A percentile compares a stretch with the other conserved stretches of the same genome.
Evolutionary conservation across 92 coral and sea anemone species (phyloP).

Genomic region (Meandrina meandrites): DNA sequence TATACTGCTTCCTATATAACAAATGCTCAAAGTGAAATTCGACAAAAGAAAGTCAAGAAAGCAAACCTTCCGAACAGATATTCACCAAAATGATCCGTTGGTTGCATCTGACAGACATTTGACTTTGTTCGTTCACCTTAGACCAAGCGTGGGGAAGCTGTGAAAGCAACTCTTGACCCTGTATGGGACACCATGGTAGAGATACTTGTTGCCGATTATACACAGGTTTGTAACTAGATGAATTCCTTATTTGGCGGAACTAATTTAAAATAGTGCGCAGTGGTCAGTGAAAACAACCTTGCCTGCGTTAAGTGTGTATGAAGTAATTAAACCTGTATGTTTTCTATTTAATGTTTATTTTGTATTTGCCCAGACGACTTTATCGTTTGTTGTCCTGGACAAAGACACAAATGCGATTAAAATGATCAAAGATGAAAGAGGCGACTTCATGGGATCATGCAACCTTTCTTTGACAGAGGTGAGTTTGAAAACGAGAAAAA

Average conservation of each 20-base stretch:
- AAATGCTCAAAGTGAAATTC: too few relatives aligned
- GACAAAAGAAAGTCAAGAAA: too few relatives aligned
- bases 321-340: too few relatives aligned
- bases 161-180: conserved; percentile 71
- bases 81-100: too few relatives aligned
- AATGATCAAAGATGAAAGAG: conserved; percentile 68
- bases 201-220: conserved; percentile 70
- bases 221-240: conserved; percentile 48
- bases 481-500: not conserved
- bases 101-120: too few relatives aligned
- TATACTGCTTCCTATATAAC: too few relatives aligned
- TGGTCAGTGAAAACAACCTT: too few relatives aligned
- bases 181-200: conserved; percentile 81
- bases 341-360: too few relatives aligned
- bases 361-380: conserved; percentile 41
- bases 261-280: too few relatives aligned
- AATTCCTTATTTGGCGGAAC: not conserved
- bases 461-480: conserved; percentile 75
- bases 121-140: conserved; percentile 6
- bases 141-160: conserved; percentile 67
- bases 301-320: too few relatives aligned
- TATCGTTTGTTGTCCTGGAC: conserved; percentile 77
- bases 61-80: too few relatives aligned
- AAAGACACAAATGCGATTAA: conserved; percentile 64
- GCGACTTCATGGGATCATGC: conserved; percentile 85